A percentile compares a stretch with the other conserved stretches of the same genome.
These are phyloP conservation scores for Orthosia cruda DNA, from an alignment of 2,888 invertebrate genomes.

Conservation along the genomic window DNA sequence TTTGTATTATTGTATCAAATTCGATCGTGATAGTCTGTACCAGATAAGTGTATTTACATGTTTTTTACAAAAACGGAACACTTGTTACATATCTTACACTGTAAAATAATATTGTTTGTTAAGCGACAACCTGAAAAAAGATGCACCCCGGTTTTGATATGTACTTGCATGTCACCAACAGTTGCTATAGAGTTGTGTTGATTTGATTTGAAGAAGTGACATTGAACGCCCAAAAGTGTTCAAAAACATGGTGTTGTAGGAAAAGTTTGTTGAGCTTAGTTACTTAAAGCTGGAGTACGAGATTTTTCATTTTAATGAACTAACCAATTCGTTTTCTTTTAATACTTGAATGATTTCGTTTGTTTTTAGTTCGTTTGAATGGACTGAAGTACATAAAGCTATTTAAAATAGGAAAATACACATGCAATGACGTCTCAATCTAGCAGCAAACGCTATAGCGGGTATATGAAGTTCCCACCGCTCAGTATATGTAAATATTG, in stretches of 20 bases:
- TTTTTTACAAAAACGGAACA: constrained; percentile 80
- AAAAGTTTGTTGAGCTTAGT: constrained; percentile 51
- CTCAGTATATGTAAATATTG: constrained; percentile 83
- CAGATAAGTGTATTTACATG: constrained; percentile 84
- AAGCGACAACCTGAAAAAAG: constrained; percentile 47
- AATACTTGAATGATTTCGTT: constrained; percentile 25
- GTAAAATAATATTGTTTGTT: constrained; percentile 78
- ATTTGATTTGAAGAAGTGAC: constrained; percentile 34
- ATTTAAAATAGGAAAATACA: constrained; percentile 46
- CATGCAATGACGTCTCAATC: constrained; percentile 78
- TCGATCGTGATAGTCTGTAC: constrained; percentile 78
- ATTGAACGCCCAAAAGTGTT: constrained; percentile 43
- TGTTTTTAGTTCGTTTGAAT: constrained; percentile 54
- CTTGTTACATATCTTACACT: constrained; percentile 91
- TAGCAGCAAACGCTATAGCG: constrained; percentile 84
- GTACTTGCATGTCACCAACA: constrained; percentile 22
- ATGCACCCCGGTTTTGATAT: constrained; percentile 35
- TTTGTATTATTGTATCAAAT: constrained; percentile 65
- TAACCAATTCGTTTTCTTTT: constrained; percentile 21
- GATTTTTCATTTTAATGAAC: constrained; percentile 55
- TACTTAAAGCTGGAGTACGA: constrained; percentile 49
- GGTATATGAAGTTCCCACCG: constrained; percentile 89
- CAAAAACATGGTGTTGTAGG: constrained; percentile 25
- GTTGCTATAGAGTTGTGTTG: constrained; percentile 18
- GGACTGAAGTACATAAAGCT: constrained; percentile 45